Percentiles rank a stretch among this genome's conserved stretches.
These are phyloP conservation scores for Liasis olivaceus DNA, from an alignment of 2,797 vertebrate species.

Conservation along the genomic window DNA sequence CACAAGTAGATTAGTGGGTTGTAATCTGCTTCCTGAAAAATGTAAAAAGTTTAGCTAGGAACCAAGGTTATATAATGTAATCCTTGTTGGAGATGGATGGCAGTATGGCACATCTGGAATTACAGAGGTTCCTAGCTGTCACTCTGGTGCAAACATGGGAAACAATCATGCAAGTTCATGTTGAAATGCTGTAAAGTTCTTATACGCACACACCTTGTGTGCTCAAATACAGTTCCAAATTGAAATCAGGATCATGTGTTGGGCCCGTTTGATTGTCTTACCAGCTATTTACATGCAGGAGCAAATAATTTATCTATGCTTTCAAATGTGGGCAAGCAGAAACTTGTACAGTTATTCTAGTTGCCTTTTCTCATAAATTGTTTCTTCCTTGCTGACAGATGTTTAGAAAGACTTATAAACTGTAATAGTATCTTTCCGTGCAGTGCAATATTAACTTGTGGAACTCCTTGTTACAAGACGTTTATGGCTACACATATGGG, in stretches of 20 bases:
- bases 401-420: background rate
- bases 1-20: conserved; percentile 64
- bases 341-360: background rate
- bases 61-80: conserved; percentile 29
- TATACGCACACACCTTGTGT: too few species aligned
- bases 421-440: background rate
- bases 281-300: background rate
- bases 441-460: background rate
- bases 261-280: background rate
- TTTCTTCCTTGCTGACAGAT: background rate
- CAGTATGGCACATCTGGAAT: background rate
- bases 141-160: background rate
- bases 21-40: conserved; percentile 26
- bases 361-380: background rate
- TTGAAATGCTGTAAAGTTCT: background rate
- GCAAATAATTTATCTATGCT: background rate
- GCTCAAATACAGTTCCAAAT: background rate
- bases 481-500: background rate
- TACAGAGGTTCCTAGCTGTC: conserved; percentile 1
- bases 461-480: background rate
- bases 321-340: background rate
- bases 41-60: conserved; percentile 12
- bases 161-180: background rate
- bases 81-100: conserved; percentile 1
- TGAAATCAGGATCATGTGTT: background rate